Evolutionary conservation across 2,888 invertebrate genomes (phyloP).

Genomic region (Synergus gifuensis): DNA sequence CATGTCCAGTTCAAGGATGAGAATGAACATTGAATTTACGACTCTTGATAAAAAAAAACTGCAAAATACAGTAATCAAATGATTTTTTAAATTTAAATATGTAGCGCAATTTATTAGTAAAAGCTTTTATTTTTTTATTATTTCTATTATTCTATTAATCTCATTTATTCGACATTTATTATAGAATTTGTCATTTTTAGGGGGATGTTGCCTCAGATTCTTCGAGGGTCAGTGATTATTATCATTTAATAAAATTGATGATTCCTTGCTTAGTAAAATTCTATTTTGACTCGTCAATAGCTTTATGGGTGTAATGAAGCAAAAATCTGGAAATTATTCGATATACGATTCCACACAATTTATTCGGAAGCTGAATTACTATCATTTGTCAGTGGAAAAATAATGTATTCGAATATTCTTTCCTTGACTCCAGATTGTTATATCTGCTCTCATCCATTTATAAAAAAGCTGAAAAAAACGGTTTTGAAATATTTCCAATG

Average conservation of each 20-base stretch:
- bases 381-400: constrained; percentile 7
- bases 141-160: too few relatives aligned
- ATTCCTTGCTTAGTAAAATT: neutral
- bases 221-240: neutral
- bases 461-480: too few relatives aligned
- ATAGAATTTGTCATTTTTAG: neutral
- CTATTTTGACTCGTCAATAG: constrained; percentile 10
- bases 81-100: too few relatives aligned
- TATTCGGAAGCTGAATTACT: constrained; percentile 6
- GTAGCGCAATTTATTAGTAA: too few relatives aligned
- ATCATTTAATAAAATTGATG: constrained; percentile 12
- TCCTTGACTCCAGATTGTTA: neutral
- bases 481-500: too few relatives aligned
- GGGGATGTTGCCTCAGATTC: neutral
- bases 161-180: too few relatives aligned
- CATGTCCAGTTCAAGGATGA: constrained; percentile 25
- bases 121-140: too few relatives aligned
- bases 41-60: neutral
- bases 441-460: neutral
- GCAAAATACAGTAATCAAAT: neutral
- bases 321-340: constrained; percentile 22
- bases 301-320: constrained; percentile 19
- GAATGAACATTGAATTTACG: constrained; percentile 15
- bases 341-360: constrained; percentile 20
- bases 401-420: neutral